These are phyloP conservation scores for Agapornis roseicollis DNA, from an alignment of 2,113 vertebrate species.

Conservation along the genomic window DNA sequence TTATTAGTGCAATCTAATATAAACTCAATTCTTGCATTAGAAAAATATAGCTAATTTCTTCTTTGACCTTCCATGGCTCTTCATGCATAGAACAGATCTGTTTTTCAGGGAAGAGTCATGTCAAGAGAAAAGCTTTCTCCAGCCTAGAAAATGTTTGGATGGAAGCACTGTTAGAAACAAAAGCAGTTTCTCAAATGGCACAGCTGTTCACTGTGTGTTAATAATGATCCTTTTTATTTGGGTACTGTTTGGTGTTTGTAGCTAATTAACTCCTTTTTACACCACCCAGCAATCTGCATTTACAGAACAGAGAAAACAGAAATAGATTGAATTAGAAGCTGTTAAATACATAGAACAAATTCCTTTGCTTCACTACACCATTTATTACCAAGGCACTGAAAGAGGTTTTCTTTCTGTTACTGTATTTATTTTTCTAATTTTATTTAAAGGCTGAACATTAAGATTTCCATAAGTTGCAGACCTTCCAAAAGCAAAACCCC, in stretches of 20 bases:
- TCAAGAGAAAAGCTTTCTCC: constrained; percentile 7
- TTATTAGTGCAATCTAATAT: background rate
- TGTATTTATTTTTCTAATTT: background rate
- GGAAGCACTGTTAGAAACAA: constrained; percentile 51
- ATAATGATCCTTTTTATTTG: constrained; percentile 72
- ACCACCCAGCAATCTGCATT: constrained; percentile 67
- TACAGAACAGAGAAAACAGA: constrained; percentile 50
- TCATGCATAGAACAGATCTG: background rate
- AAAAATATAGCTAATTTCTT: background rate
- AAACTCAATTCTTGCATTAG: background rate
- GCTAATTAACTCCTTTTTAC: constrained; percentile 72
- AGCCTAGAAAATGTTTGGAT: constrained; percentile 22
- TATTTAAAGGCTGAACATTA: background rate
- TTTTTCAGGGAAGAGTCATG: background rate
- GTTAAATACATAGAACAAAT: constrained; percentile 42
- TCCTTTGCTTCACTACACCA: constrained; percentile 29
- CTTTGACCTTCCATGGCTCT: background rate
- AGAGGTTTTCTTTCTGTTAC: background rate
- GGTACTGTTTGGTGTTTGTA: constrained; percentile 72
- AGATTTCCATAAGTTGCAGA: constrained; percentile 1
- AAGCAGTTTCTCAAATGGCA: constrained; percentile 54
- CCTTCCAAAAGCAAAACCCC: background rate
- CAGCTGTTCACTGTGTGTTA: constrained; percentile 72
- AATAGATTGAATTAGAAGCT: constrained; percentile 56
- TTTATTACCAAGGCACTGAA: constrained; percentile 41